Conservation (phyloP, 1,140 invertebrate genomes). For the Notospermus geniculatus region DNA sequence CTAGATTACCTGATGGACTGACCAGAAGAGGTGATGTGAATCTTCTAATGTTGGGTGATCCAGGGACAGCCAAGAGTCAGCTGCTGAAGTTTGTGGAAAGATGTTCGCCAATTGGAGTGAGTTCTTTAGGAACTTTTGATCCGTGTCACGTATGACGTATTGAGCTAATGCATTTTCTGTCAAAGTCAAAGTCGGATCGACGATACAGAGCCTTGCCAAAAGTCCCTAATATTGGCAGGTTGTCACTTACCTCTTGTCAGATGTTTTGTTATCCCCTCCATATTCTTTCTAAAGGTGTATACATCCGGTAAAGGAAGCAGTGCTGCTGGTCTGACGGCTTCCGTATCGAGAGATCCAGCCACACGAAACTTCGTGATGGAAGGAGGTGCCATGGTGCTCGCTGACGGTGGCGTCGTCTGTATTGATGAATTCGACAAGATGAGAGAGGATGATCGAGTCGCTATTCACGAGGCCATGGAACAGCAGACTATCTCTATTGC, state of each 20-base stretch:
- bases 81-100: slow-evolving; percentile 96
- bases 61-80: slow-evolving; percentile 98
- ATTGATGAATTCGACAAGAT: slow-evolving; percentile 99
- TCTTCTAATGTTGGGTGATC: slow-evolving; percentile 92
- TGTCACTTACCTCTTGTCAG: neutral
- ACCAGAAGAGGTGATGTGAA: slow-evolving; percentile 96
- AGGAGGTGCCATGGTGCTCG: slow-evolving; percentile 98
- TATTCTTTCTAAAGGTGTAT: slow-evolving; percentile 66
- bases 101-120: slow-evolving; percentile 85
- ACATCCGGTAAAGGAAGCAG: slow-evolving; percentile 99
- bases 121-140: slow-evolving; percentile 11
- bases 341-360: slow-evolving; percentile 89
- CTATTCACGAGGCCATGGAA: slow-evolving; percentile 99
- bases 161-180: too few relatives aligned
- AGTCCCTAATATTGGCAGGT: too few relatives aligned
- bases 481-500: slow-evolving; percentile 99
- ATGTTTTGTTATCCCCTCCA: neutral
- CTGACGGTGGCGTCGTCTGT: slow-evolving; percentile 98
- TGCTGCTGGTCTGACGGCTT: slow-evolving; percentile 97
- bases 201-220: too few relatives aligned
- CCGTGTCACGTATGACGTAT: too few relatives aligned
- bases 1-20: slow-evolving; percentile 87
- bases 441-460: slow-evolving; percentile 98
- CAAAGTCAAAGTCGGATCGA: too few relatives aligned
- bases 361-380: slow-evolving; percentile 99